Evolutionary conservation across 2,888 invertebrate species (phyloP), one percentile per base, ranked within the genome.

Genomic region (Syrphus vitripennis): DNA sequence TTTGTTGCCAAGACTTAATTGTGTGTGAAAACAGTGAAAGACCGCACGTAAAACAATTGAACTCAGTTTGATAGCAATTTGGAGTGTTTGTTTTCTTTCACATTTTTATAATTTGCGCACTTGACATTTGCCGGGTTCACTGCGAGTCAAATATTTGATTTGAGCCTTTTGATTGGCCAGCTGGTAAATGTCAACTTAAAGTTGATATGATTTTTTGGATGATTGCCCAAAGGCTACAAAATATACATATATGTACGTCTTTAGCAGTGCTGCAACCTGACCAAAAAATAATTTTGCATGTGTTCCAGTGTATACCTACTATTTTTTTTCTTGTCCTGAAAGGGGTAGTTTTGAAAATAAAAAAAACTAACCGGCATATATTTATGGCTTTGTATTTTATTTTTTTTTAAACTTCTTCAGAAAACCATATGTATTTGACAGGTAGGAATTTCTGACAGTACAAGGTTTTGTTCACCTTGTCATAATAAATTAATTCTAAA

Each of bases 21-120:
- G 19, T 55, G 21, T 45, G 4, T 42, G 10, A 63, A 31, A 63
- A 34, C 31, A 63, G 16, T 29, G n/a, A 19, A 53, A 57, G 31
- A 50, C 37, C 19, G n/a, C n/a, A 61, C 10, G 42, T 29, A 48
- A 79, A 65, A 34, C 53, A 65, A 63, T 71, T 71, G 45, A 71
- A 37, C 53, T 19, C 21, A 63, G 57, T 69, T 42, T 80, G 69
- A 75, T 57, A 69, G 19, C 31, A 24, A 26, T 65, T 79, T 78
- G 40, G 55, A 78, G 63, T 71, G 55, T 59, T 77, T 59, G 45
- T 42, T 71, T 71, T 37, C 61, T 71, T 71, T 37, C 61, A 67
- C 29, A 50, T 50, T 48, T 48, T n/a, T 59, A 16, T 42, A 53
- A 1, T 55, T 16, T 16, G 55, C 3, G 19, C 65, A 79, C 63